Evolutionary conservation across 2,888 invertebrate species (phyloP).

Genomic region (Sphaerophoria rueppellii): DNA sequence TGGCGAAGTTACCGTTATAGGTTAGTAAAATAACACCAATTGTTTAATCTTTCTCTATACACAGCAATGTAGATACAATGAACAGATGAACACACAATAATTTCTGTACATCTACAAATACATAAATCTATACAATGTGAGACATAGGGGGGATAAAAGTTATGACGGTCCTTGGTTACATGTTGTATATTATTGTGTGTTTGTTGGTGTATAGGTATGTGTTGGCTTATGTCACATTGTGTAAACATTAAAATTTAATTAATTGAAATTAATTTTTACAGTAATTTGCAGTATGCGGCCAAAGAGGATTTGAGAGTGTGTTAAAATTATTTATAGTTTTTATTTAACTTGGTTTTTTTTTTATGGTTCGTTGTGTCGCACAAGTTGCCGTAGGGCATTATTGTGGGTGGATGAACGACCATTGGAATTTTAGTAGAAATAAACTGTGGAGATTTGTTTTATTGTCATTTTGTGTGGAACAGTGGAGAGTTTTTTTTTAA

Average conservation of each 20-base stretch:
- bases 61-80: background rate
- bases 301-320: slow-evolving; percentile 31
- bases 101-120: background rate
- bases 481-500: slow-evolving; percentile 19
- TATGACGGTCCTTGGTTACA: slow-evolving; percentile 6
- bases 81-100: slow-evolving; percentile 5
- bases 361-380: too few relatives aligned
- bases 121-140: background rate
- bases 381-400: too few relatives aligned
- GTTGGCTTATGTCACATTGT: slow-evolving; percentile 55
- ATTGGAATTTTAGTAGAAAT: slow-evolving; percentile 8
- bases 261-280: slow-evolving; percentile 68
- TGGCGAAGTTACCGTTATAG: slow-evolving; percentile 90
- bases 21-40: slow-evolving; percentile 83
- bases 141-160: background rate
- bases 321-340: slow-evolving; percentile 18
- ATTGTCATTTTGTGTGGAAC: slow-evolving; percentile 3
- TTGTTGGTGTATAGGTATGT: too few relatives aligned
- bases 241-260: slow-evolving; percentile 60
- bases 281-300: slow-evolving; percentile 43
- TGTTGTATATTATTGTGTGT: slow-evolving; percentile 72
- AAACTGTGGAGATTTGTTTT: slow-evolving; percentile 2
- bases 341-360: background rate
- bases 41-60: slow-evolving; percentile 9
- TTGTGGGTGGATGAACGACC: background rate